Evolutionary conservation across 2,888 invertebrate species (phyloP).

Genomic region (Magallana nippona): DNA sequence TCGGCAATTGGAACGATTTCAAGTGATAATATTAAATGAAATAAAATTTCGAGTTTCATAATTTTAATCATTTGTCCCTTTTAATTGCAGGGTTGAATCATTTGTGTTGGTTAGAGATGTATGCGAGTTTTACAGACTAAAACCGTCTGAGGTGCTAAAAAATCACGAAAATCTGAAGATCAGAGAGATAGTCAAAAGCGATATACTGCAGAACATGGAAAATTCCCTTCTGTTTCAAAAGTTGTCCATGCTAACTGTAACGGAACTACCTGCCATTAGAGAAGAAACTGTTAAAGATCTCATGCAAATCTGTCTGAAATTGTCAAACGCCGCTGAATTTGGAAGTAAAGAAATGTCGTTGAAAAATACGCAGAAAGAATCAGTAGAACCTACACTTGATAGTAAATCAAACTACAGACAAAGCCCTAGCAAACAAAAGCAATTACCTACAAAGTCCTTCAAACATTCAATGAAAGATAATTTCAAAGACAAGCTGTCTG

Average conservation of each 20-base stretch:
- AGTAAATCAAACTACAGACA: background rate
- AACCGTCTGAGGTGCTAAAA: background rate
- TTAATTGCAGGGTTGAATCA: background rate
- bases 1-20: background rate
- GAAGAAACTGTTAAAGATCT: background rate
- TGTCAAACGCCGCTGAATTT: background rate
- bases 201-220: background rate
- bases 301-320: background rate
- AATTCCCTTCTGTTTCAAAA: conserved; percentile 14
- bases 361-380: background rate
- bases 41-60: background rate
- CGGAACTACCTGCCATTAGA: background rate
- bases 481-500: background rate
- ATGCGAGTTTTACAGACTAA: conserved; percentile 32
- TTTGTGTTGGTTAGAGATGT: conserved; percentile 27
- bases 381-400: background rate
- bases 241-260: background rate
- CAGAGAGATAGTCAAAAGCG: background rate
- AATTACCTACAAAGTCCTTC: background rate
- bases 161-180: background rate
- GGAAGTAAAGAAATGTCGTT: background rate
- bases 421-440: background rate
- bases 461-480: background rate
- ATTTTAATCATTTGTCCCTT: background rate
- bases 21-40: background rate